Evolutionary conservation across 30 jellyfish, hydroid and myxozoan genomes (phyloP).

Genomic region (Pseudorhiza aurosa): DNA sequence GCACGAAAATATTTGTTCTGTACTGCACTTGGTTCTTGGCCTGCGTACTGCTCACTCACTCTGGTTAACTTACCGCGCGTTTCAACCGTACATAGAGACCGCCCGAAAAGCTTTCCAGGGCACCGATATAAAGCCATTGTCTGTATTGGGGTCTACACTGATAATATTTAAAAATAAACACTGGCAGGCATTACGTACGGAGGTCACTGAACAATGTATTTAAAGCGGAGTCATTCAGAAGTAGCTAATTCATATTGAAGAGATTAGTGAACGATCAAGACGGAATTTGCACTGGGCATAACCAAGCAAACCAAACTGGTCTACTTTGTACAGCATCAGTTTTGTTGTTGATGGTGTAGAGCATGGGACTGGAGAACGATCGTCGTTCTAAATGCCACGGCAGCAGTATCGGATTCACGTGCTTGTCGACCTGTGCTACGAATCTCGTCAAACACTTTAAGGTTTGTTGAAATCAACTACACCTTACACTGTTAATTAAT

Average conservation of each 20-base stretch:
- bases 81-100: slow-evolving; percentile 16
- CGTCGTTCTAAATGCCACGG: neutral
- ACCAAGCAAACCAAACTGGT: neutral
- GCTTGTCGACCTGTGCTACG: neutral
- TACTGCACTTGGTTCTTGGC: neutral
- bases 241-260: slow-evolving; percentile 72
- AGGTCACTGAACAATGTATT: slow-evolving; percentile 54
- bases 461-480: no score
- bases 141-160: slow-evolving; percentile 18
- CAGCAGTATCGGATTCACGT: neutral
- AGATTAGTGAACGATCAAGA: slow-evolving; percentile 57
- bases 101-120: slow-evolving; percentile 45
- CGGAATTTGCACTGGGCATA: slow-evolving; percentile 38
- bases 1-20: neutral
- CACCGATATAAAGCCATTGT: slow-evolving; percentile 20
- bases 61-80: neutral
- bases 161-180: slow-evolving; percentile 53
- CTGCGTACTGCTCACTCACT: neutral
- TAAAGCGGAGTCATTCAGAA: slow-evolving; percentile 59
- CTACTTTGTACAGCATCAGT: neutral
- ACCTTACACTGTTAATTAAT: no score
- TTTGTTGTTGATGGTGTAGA: slow-evolving; percentile 6
- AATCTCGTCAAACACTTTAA: neutral
- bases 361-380: neutral
- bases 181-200: slow-evolving; percentile 35